Base-by-base conservation (phyloP, 2,797 vertebrate species). In the Helarctos malayanus region DNA sequence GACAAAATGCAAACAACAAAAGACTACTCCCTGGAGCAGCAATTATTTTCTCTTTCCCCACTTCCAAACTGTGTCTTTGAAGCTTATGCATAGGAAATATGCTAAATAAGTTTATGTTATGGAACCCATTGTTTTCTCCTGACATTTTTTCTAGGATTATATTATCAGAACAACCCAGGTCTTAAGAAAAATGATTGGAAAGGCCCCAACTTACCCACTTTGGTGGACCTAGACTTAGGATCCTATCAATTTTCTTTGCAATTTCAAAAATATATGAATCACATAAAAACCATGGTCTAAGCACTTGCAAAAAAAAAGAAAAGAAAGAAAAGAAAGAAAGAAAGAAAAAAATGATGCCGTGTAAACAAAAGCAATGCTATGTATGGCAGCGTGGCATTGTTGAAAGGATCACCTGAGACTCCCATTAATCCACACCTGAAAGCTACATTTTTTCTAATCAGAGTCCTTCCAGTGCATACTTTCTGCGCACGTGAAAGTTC, bases 381-480 rank as follows among this genome's bases (percentile, higher is more conserved):
- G 0, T 15, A 18, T 16, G 10, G 11, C 0, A 8, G 15, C 15
- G 19, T 13, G 27, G 0, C 2, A 2, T 18, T 41, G 9, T 10
- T 71, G 54, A 63, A 7, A 16, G 3, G 12, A 23, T 61, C 38
- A 27, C 14, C 29, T 75, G 12, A 69, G 12, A 16, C 16, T 21
- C 1, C 1, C 8, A 59, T 38, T 5, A 71, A 75, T 78, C 49
- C 4, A 89, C 18, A 54, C 29, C 78, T 47, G 57, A 65, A 83
- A 89, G 19, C 4, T 10, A 68, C 23, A 56, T 32, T 89, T 75
- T 15, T 25, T 75, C 15, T 78, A n/a, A 86, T 56, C 21, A 76
- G 21, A n/a, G 0, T 21, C 3, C 14, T 10, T 9, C 18, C 23
- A 71, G 12, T 35, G 9, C 5, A 25, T 65, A 38, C 21, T 80